Evolutionary conservation across 64 coral and sea anemone genomes (phyloP).

Genomic region (Montipora cactus): DNA sequence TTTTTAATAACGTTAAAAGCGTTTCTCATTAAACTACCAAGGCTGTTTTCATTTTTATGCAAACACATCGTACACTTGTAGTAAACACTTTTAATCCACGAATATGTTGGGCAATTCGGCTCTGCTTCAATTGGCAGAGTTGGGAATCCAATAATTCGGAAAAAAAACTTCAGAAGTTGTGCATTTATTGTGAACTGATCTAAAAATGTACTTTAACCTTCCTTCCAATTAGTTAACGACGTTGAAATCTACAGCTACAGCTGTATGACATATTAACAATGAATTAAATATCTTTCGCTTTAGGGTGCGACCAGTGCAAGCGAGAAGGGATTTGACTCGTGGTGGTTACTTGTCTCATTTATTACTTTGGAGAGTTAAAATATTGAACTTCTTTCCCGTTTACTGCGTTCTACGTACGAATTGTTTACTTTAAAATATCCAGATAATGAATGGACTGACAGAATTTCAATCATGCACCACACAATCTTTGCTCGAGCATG

Average conservation of each 20-base stretch:
- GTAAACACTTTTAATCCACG: conserved; percentile 41
- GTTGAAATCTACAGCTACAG: too few relatives aligned
- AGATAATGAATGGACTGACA: conserved; percentile 30
- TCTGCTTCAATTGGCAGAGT: background rate
- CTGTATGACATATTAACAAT: too few relatives aligned
- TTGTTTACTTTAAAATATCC: conserved; percentile 42
- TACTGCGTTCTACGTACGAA: background rate
- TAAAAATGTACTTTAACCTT: background rate
- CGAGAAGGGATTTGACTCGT: too few relatives aligned
- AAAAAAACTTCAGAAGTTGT: background rate
- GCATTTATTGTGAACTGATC: background rate
- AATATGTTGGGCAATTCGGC: conserved; percentile 5
- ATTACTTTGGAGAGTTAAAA: background rate
- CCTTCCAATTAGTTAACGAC: too few relatives aligned
- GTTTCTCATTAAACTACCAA: too few relatives aligned
- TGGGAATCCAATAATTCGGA: background rate
- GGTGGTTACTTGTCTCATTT: background rate
- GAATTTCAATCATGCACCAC: background rate
- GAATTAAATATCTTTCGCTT: too few relatives aligned
- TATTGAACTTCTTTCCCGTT: background rate
- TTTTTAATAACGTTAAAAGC: conserved; percentile 29
- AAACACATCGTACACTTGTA: conserved; percentile 31
- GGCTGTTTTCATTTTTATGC: conserved; percentile 43
- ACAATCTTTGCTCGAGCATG: conserved; percentile 21
- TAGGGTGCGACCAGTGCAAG: too few relatives aligned